Evolutionary conservation across 2,113 vertebrate species (phyloP).

Genomic region (Trichechus manatus): DNA sequence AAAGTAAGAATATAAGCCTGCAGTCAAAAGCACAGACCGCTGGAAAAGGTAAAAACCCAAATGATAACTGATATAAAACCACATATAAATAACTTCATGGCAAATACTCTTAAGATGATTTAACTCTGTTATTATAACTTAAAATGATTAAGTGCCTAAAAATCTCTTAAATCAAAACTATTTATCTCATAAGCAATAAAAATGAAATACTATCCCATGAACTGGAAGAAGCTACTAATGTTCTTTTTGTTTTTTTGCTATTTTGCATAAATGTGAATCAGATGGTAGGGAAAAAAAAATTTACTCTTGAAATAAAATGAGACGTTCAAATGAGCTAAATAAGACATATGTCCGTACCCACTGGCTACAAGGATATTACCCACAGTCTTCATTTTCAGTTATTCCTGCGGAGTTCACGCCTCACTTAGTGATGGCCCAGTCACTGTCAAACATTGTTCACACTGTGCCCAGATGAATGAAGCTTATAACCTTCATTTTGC

Average conservation of each 20-base stretch:
- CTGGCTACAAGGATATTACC: constrained; percentile 29
- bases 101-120: constrained; percentile 42
- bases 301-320: constrained; percentile 32
- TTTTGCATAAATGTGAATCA: constrained; percentile 51
- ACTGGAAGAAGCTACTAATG: constrained; percentile 15
- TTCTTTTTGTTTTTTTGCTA: neutral
- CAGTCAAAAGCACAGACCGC: constrained; percentile 26
- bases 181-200: constrained; percentile 46
- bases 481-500: neutral
- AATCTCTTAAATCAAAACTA: constrained; percentile 60
- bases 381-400: neutral
- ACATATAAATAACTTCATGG: neutral
- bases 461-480: neutral
- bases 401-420: neutral
- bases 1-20: constrained; percentile 33
- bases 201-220: neutral
- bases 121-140: neutral
- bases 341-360: neutral
- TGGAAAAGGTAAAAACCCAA: constrained; percentile 47
- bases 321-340: neutral
- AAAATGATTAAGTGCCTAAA: constrained; percentile 46
- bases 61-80: neutral
- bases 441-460: neutral
- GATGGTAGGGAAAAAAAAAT: constrained; percentile 3
- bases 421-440: neutral